These are phyloP conservation scores for Poeciliopsis turrubarensis DNA, from an alignment of 2,113 vertebrate species.

Conservation along the genomic window DNA sequence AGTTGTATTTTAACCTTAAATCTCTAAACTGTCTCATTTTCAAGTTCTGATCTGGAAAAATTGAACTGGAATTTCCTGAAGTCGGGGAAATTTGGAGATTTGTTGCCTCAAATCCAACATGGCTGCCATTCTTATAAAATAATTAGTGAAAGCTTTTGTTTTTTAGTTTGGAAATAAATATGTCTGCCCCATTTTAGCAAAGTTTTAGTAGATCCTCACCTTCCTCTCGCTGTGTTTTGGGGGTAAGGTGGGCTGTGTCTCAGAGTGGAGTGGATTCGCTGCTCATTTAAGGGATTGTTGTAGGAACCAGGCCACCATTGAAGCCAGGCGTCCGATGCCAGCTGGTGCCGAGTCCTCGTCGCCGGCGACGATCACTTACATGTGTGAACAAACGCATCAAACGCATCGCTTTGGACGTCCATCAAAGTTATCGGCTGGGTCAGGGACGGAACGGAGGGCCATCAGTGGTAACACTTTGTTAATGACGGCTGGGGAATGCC, in stretches of 20 bases:
- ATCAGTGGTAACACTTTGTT: slow-evolving; percentile 47
- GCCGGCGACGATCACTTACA: slow-evolving; percentile 54
- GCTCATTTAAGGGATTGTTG: slow-evolving; percentile 45
- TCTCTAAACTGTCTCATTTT: background rate
- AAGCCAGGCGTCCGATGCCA: slow-evolving; percentile 60
- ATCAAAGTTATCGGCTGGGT: slow-evolving; percentile 49
- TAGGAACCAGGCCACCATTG: slow-evolving; percentile 46
- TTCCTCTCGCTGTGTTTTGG: slow-evolving; percentile 41
- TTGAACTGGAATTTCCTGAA: no score
- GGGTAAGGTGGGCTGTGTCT: slow-evolving; percentile 43
- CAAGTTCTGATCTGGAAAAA: no score
- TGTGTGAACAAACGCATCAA: slow-evolving; percentile 69
- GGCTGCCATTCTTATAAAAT: background rate
- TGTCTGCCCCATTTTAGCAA: background rate
- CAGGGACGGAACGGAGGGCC: slow-evolving; percentile 37
- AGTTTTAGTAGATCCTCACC: slow-evolving; percentile 18
- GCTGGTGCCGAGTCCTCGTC: slow-evolving; percentile 39
- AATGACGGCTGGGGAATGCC: slow-evolving; percentile 50
- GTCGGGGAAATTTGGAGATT: background rate
- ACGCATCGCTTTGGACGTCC: slow-evolving; percentile 64
- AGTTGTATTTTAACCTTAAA: background rate
- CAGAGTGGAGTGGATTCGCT: slow-evolving; percentile 13
- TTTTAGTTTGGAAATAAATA: no score
- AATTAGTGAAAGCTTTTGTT: background rate
- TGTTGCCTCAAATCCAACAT: background rate